Conservation (phyloP, 2,113 vertebrate genomes). For the Periophthalmus modestus region DNA sequence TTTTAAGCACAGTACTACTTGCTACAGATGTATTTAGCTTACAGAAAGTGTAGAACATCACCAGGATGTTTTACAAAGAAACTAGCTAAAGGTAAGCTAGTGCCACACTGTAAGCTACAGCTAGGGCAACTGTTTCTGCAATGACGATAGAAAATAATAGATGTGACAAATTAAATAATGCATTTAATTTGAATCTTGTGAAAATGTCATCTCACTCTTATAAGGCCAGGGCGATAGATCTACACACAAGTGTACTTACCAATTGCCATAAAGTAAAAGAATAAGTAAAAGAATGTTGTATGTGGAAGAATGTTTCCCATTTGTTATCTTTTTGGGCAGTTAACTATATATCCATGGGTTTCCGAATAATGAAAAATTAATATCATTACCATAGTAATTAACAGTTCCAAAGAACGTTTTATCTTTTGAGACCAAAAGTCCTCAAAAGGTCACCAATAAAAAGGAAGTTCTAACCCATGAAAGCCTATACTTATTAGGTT, state of each 20-base stretch:
- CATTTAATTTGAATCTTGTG: neutral
- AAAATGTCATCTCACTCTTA: neutral
- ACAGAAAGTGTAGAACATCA: constrained; percentile 50
- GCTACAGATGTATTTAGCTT: constrained; percentile 15
- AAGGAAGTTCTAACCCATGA: too few species aligned
- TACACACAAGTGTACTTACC: neutral
- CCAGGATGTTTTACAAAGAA: constrained; percentile 56
- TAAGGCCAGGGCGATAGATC: neutral
- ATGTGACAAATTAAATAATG: neutral
- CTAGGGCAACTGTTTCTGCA: constrained; percentile 48
- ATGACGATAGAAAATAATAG: constrained; percentile 31
- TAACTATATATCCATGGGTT: too few species aligned
- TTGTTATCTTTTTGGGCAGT: too few species aligned
- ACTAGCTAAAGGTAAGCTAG: constrained; percentile 21
- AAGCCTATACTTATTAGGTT: too few species aligned
- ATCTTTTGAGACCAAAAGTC: too few species aligned
- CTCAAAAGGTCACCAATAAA: too few species aligned
- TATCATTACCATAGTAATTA: too few species aligned
- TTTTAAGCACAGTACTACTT: constrained; percentile 16
- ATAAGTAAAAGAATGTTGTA: too few species aligned
- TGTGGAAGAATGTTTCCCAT: too few species aligned
- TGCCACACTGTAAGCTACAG: constrained; percentile 21
- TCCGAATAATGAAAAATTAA: too few species aligned
- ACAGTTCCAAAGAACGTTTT: too few species aligned
- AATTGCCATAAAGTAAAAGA: too few species aligned